Evolutionary conservation across 2,113 vertebrate species (phyloP).

Genomic region (Ophthalmolycus amberensis): DNA sequence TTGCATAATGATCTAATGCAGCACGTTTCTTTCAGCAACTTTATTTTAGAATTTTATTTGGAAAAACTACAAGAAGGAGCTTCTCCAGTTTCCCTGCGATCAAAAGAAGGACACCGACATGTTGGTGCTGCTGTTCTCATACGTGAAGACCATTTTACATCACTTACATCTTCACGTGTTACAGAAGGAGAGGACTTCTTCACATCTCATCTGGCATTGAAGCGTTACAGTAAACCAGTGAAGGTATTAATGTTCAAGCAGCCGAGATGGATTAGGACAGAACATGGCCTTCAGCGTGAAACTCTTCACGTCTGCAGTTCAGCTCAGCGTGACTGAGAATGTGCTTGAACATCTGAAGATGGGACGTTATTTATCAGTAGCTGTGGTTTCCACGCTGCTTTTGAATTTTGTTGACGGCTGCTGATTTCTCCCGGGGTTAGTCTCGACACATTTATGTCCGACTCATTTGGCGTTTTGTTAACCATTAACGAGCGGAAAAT

Average conservation of each 20-base stretch:
- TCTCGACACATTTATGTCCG: not conserved
- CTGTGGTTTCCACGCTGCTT: slow-evolving; percentile 2
- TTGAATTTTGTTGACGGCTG: slow-evolving; percentile 25
- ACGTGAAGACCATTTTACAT: not conserved
- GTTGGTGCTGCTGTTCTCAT: not conserved
- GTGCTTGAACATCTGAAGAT: not conserved
- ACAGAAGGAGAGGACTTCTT: slow-evolving; percentile 15
- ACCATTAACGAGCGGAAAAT: slow-evolving; percentile 23
- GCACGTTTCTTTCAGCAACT: slow-evolving; percentile 23
- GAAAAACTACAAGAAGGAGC: slow-evolving; percentile 9
- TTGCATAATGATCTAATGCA: slow-evolving; percentile 37
- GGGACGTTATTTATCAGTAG: not conserved
- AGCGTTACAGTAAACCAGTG: slow-evolving; percentile 3
- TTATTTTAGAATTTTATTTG: slow-evolving; percentile 13
- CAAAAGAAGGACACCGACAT: slow-evolving; percentile 2
- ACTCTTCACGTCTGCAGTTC: not conserved
- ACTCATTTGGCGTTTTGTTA: slow-evolving; percentile 1
- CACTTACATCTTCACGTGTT: not conserved
- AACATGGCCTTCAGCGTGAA: not conserved
- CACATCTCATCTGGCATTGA: slow-evolving; percentile 18
- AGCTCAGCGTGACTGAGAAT: not conserved
- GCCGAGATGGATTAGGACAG: not conserved
- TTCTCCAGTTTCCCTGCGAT: slow-evolving; percentile 18
- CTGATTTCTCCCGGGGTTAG: not conserved
- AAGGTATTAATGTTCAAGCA: not conserved